Base-by-base conservation (phyloP, 2,113 vertebrate species). In the Albula glossodonta region DNA sequence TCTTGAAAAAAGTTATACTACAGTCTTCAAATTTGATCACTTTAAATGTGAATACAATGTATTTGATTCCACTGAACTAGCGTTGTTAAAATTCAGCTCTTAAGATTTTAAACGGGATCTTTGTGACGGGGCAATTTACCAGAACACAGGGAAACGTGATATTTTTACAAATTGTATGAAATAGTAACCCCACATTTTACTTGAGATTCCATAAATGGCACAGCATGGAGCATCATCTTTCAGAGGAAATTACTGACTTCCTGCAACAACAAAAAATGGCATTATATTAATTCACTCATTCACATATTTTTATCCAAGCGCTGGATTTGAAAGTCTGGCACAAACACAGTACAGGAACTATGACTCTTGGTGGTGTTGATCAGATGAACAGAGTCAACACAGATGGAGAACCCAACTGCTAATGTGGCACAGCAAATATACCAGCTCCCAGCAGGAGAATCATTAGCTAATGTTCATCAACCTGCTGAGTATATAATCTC, bases 401-500 rank as follows among this genome's bases (percentile, higher is more conserved):
- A 92, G 93, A 95, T 92, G 91, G 89, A 92, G 89, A 81, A 86
- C 87, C 90, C 74, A n/a, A 82, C 89, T 89, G 90, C 92, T 84
- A 92, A 87, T 79, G 86, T 88, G 86, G 87, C 88, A 89, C 86
- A 86, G 86, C 87, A 90, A 85, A 88, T 86, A 81, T 80, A 70
- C 88, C 85, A 86, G 81, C 89, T 92, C 90, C 87, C 95, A 93
- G 93, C 92, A 90, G 77, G 93, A 86, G 87, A 87, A 94, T 94
- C 93, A 94, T 94, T 94, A 94, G 91, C 92, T 92, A 94, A 95
- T 92, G 93, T 93, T 94, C 92, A 94, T 90, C 92, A 94, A 93
- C 91, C 92, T 88, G 90, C 91, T 91, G 90, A 84, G 89, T 95
- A 95, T 95, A 94, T 92, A 94, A 94, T 94, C 87, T 91, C 87